Evolutionary conservation across 2,888 invertebrate genomes (phyloP), one percentile per base, ranked within the genome.

Genomic region (Bellardia pandia): DNA sequence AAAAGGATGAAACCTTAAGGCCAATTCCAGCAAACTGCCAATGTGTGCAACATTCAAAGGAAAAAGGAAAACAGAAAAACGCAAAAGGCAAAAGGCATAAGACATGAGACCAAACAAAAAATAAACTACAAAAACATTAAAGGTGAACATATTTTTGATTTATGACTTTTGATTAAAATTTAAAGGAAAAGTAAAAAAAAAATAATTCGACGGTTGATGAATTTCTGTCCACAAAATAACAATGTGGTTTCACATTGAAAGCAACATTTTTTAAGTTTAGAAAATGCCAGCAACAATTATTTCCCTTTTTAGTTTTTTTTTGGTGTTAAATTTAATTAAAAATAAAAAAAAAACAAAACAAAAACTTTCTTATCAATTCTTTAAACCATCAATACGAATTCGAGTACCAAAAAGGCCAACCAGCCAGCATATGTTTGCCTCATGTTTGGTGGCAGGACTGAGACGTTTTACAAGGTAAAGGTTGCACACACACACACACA

Each of bases 91-190:
- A 4, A 33, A 69, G 40, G n/a, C 9, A 13, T 13, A 66, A 48
- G 40, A 45, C 9, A 13, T 13, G 72, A 48, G 40, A 45, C 23
- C 13, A 33, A 14, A 74, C 2, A 8, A 16, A 8, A 56, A 58
- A 45, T 33, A 6, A 71, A 37, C 30, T 11, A n/a, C 3, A 62
- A 82, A 56, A 62, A 68, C 53, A 69, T 74, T 75, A 66, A 79
- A 78, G 75, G 72, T 81, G 74, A 86, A 85, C 81, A 75, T 69
- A 53, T 85, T 89, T 89, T 90, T 92, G 92, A 92, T 92, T 92
- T 92, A 92, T 92, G 90, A 90, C 90, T 90, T 90, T 91, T 91
- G 91, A 92, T 92, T 92, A 92, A 87, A 81, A 71, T 74, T 75
- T 60, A 53, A 72, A 60, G 5, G 1, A 53, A 56, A 56, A 53